Evolutionary conservation across 2,797 vertebrate genomes (phyloP), one percentile per base, ranked within the genome.

Genomic region (Hypotaenidia okinawae): DNA sequence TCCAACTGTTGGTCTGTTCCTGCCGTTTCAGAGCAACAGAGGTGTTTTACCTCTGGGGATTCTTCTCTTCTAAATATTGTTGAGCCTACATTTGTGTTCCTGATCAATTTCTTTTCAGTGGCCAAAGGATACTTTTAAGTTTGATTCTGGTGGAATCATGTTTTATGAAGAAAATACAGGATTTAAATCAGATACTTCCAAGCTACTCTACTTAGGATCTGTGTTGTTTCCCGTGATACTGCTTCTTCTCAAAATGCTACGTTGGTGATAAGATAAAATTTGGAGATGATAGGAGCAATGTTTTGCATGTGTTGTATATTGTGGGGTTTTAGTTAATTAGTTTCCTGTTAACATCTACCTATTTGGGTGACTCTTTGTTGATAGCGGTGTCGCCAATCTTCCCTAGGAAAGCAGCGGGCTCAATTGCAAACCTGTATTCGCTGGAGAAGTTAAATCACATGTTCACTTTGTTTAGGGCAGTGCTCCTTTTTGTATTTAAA

Each of bases 401-500:
- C 8, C 19, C 74, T 41, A 84, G 59, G 61, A 78, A 62, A 88
- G 15, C 24, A 25, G 6, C 7, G 9, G 22, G 63, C 16, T 59
- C 27, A 67, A 18, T 24, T 66, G 8, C 37, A 64, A 67, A 58
- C 35, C 41, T 16, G 3, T 25, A 2, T 54, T 87, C 47, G 24
- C 30, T 23, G 27, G 14, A 19, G 51, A 82, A 76, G 13, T 74
- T n/a, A 51, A 91, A n/a, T 51, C 55, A 39, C 1, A 39, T 55
- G 15, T 35, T 90, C 35, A 30, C 66, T 23, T 76, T 55, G 0
- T 43, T 87, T 9, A 89, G 69, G 41, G 55, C 58, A 93, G 33
- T 74, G 2, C 39, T 59, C 22, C 24, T 70, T 63, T 69, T 91
- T 94, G 75, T 76, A 23, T 95, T 95, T 84, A 59, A 82, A 91